phyloP scores from a whole-genome alignment of 1,140 invertebrate species.

The Drusus annulatus region DNA sequence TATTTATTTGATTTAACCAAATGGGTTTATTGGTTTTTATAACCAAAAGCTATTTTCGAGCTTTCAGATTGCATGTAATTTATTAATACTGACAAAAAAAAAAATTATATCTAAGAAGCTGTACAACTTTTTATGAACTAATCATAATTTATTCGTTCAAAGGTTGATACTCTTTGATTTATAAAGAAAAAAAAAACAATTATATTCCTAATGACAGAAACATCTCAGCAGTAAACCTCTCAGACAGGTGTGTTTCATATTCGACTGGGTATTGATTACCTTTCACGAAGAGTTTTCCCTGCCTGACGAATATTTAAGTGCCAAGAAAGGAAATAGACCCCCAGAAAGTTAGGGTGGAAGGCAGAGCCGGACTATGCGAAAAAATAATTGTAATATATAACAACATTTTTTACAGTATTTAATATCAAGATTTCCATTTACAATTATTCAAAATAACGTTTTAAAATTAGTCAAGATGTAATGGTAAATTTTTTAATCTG shows the following conservation, averaged over 20 bases:
- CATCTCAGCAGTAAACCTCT: constrained; percentile 4
- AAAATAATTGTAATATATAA: not conserved
- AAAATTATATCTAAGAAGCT: too few species aligned
- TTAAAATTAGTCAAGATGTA: too few species aligned
- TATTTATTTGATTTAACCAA: too few species aligned
- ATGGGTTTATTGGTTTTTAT: too few species aligned
- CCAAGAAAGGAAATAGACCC: not conserved
- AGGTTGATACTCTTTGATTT: too few species aligned
- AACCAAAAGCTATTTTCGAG: too few species aligned
- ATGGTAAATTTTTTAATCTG: too few species aligned
- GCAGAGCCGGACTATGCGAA: not conserved
- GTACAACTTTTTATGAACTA: too few species aligned
- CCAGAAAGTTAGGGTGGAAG: not conserved
- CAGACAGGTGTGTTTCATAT: constrained; percentile 40
- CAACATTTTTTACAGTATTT: not conserved
- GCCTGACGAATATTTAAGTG: constrained; percentile 41
- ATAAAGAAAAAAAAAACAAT: not conserved
- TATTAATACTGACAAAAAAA: too few species aligned
- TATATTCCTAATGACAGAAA: constrained; percentile 6
- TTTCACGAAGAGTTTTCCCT: constrained; percentile 31
- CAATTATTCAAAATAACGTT: too few species aligned
- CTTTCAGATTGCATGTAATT: too few species aligned
- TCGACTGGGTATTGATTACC: constrained; percentile 34
- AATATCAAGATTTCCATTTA: not conserved
- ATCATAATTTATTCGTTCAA: too few species aligned